Percentiles rank a stretch among this genome's conserved stretches.
These are phyloP conservation scores for Drosophila rhopaloa DNA, from an alignment of 1,140 invertebrate genomes.

Conservation along the genomic window DNA sequence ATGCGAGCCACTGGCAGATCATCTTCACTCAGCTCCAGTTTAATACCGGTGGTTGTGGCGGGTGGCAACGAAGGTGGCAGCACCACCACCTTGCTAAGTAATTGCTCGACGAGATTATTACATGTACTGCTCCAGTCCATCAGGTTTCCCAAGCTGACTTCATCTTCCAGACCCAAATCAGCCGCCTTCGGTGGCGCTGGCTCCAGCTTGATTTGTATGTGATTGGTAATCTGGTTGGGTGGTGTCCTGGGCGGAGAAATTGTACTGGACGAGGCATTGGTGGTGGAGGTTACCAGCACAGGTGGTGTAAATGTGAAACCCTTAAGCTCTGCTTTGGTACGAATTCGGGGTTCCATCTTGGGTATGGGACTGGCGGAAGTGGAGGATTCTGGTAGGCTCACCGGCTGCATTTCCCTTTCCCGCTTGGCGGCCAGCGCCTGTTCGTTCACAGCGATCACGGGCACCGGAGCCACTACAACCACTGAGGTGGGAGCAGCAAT, in stretches of 20 bases:
- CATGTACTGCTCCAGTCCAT: conserved; percentile 82
- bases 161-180: conserved; percentile 44
- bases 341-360: conserved; percentile 88
- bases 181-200: conserved; percentile 36
- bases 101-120: conserved; percentile 79
- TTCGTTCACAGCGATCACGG: conserved; percentile 71
- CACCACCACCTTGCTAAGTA: conserved; percentile 42
- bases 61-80: not conserved
- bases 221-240: conserved; percentile 54
- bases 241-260: conserved; percentile 19
- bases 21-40: conserved; percentile 71
- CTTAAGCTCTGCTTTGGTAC: conserved; percentile 93
- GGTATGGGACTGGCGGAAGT: conserved; percentile 5
- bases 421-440: conserved; percentile 53
- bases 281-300: conserved; percentile 54
- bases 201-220: conserved; percentile 69
- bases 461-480: conserved; percentile 44
- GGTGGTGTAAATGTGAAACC: conserved; percentile 85
- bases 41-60: conserved; percentile 38
- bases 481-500: conserved; percentile 15
- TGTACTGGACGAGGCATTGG: not conserved
- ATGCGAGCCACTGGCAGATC: conserved; percentile 70
- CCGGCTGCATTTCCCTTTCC: conserved; percentile 34
- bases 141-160: conserved; percentile 30
- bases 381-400: not conserved